These are phyloP conservation scores for Desmophyllum pertusum DNA, from an alignment of 92 coral and sea anemone genomes.

Conservation along the genomic window DNA sequence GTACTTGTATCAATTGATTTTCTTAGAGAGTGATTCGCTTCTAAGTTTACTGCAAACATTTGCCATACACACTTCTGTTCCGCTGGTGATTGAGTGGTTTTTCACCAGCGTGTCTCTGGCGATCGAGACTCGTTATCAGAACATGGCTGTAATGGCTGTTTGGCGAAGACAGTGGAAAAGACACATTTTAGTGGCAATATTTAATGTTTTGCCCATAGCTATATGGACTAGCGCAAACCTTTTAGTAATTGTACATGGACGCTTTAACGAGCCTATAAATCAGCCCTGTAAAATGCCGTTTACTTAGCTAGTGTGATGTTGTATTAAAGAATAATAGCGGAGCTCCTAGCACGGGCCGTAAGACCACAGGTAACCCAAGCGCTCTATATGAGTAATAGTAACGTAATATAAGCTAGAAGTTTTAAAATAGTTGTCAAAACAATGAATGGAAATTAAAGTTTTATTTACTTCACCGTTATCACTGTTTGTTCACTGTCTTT, in stretches of 20 bases:
- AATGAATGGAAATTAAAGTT: too few species aligned
- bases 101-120: conserved; percentile 42
- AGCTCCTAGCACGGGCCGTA: too few species aligned
- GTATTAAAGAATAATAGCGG: not conserved
- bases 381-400: too few species aligned
- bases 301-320: not conserved
- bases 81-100: conserved; percentile 39
- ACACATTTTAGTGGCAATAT: conserved; percentile 27
- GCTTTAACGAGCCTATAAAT: not conserved
- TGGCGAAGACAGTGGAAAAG: conserved; percentile 37
- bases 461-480: too few species aligned
- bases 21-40: not conserved
- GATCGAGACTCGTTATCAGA: conserved; percentile 47
- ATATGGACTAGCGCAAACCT: not conserved
- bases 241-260: not conserved
- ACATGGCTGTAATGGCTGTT: conserved; percentile 51
- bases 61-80: conserved; percentile 15
- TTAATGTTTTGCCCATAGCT: not conserved
- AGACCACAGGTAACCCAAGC: too few species aligned
- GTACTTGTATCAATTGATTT: conserved; percentile 13
- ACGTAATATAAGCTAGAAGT: too few species aligned
- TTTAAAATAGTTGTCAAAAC: too few species aligned
- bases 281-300: not conserved
- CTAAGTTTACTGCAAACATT: not conserved
- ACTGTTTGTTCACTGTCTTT: too few species aligned